Percentiles rank a stretch among this genome's conserved stretches.
Evolutionary conservation across 2,888 invertebrate genomes (phyloP).

Genomic region (Drosophila kambysellisi): DNA sequence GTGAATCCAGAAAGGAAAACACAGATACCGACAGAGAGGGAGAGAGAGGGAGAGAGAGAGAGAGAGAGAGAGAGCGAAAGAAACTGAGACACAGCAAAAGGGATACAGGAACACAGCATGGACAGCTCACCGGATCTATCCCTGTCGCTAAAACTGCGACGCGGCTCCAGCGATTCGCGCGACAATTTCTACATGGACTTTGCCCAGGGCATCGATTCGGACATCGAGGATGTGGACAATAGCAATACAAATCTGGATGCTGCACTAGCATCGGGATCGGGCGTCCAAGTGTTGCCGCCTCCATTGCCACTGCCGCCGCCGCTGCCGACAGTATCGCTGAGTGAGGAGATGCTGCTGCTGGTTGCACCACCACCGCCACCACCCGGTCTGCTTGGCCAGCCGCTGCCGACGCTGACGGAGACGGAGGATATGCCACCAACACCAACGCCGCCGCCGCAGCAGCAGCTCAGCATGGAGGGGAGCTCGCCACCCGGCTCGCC

Average conservation of each 20-base stretch:
- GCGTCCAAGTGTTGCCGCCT: conserved; percentile 34
- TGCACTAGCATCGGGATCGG: conserved; percentile 48
- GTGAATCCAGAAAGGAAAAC: background rate
- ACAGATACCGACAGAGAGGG: background rate
- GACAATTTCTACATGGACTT: conserved; percentile 97
- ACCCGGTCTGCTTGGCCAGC: conserved; percentile 64
- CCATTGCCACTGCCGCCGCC: conserved; percentile 58
- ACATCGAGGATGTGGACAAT: conserved; percentile 93
- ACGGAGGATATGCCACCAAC: conserved; percentile 82
- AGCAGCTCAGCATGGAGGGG: conserved; percentile 43
- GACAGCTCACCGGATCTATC: conserved; percentile 95
- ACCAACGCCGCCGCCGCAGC: conserved; percentile 74
- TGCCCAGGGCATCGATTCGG: conserved; percentile 95
- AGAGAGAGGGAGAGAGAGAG: conserved; percentile 7
- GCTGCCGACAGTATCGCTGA: conserved; percentile 55
- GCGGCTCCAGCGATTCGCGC: conserved; percentile 94
- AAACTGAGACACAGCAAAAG: background rate
- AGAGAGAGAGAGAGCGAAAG: conserved; percentile 1
- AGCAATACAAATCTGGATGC: conserved; percentile 85
- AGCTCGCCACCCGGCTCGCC: conserved; percentile 66
- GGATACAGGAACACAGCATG: conserved; percentile 66
- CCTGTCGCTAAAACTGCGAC: conserved; percentile 92
- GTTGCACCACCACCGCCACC: conserved; percentile 70
- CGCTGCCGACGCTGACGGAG: conserved; percentile 79
- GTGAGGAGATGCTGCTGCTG: conserved; percentile 65